Evolutionary conservation across 2,113 vertebrate species (phyloP), one percentile per base, ranked within the genome.

Genomic region (Andinoacara biseriatus): DNA sequence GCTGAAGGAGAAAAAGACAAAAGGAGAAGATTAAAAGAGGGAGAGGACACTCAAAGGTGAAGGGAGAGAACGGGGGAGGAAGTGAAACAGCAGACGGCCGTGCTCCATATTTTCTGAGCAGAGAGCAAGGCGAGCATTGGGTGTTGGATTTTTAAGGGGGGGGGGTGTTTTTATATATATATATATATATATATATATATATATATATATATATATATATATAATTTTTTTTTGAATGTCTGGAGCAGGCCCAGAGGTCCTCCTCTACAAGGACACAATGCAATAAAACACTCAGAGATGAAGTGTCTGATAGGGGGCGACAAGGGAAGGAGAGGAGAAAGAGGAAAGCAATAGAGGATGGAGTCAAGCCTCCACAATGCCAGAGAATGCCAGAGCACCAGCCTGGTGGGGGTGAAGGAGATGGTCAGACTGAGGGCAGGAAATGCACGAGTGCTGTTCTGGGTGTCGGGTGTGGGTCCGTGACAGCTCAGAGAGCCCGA

Each of bases 201-300:
- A 31, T 31, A 31, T 31, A 31, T 31, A 31, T 31, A 31, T 31
- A 31, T 31, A 31, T 31, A 31, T 31, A 31, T 31, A 31, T 31
- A 31, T 31, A 33, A n/a, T n/a, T n/a, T n/a, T 7, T 24, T 83
- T 90, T 61, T 49, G 74, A 81, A 87, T 90, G 87, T 90, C 91
- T 91, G 91, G 90, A 90, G 83, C 58, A 15, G 63, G 83, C 60
- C 90, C 90, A 92, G 80, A 91, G 89, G 89, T 91, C 87, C 83
- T 89, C 76, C 78, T 90, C 91, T 83, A 84, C 90, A 93, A 94
- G 93, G 92, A 91, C 92, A 90, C 90, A 82, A 67, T 11, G 77
- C 85, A 84, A 90, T 89, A 91, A 91, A 90, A 91, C 89, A 92
- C 82, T 88, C 83, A 81, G 82, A 87, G 86, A 89, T 91, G 88